These are phyloP conservation scores for Accipiter cooperii DNA, from an alignment of 2,113 vertebrate species.

Conservation along the genomic window DNA sequence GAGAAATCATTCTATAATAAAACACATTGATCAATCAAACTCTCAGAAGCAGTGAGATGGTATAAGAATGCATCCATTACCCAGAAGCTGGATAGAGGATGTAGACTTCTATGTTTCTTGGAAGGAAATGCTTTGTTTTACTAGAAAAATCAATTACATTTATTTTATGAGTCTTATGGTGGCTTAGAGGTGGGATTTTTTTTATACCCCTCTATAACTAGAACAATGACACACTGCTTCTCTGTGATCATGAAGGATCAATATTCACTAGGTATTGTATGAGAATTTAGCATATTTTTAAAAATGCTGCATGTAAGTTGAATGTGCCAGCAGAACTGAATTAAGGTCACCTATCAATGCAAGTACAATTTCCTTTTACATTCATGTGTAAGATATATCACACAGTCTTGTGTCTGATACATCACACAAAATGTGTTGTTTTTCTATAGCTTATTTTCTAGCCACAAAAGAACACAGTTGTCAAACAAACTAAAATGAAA, in stretches of 20 bases:
- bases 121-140: neutral
- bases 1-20: neutral
- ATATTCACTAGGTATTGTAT: neutral
- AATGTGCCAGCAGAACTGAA: neutral
- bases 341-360: neutral
- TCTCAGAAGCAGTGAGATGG: neutral
- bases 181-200: neutral
- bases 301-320: neutral
- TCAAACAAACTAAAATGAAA: neutral
- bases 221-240: neutral
- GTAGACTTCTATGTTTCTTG: neutral
- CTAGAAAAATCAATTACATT: neutral
- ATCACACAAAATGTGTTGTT: neutral
- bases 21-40: neutral
- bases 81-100: neutral
- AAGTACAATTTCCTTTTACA: neutral
- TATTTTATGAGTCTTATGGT: neutral
- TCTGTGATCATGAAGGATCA: neutral
- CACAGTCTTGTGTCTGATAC: neutral
- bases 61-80: neutral
- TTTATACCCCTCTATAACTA: neutral
- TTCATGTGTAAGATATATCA: neutral
- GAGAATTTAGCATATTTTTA: neutral
- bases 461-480: neutral
- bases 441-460: neutral